Evolutionary conservation across 2,797 vertebrate genomes (phyloP).

Genomic region (Siniperca scherzeri): DNA sequence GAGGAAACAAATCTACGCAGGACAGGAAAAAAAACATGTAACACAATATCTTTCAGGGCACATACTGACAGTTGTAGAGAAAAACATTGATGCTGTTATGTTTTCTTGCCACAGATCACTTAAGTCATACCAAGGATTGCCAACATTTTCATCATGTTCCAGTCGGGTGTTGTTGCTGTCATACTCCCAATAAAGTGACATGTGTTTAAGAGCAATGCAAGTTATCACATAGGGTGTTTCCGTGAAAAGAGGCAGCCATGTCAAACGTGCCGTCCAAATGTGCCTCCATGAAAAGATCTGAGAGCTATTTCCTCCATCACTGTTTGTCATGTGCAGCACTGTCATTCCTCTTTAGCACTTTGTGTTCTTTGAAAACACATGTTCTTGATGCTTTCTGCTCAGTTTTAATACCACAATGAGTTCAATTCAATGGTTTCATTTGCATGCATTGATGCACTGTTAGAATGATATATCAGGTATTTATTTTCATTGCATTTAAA

Average conservation of each 20-base stretch:
- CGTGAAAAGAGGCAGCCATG: not conserved
- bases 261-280: not conserved
- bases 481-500: not conserved
- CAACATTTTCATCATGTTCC: not conserved
- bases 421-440: not conserved
- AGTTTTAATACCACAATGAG: not conserved
- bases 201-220: not conserved
- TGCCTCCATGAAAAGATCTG: not conserved
- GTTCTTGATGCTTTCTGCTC: too few species aligned
- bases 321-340: too few species aligned
- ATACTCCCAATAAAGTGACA: not conserved
- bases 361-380: not conserved
- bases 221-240: not conserved
- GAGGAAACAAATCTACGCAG: conserved; percentile 57
- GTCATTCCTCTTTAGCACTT: not conserved
- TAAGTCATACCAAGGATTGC: too few species aligned
- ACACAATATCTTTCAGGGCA: not conserved
- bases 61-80: not conserved
- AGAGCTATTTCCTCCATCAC: not conserved
- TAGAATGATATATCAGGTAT: not conserved
- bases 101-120: not conserved
- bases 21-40: not conserved
- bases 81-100: not conserved
- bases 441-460: not conserved
- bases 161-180: not conserved